Percentiles rank a stretch among this genome's conserved stretches.
Evolutionary conservation across 2,113 vertebrate genomes (phyloP).

Genomic region (Eolophus roseicapilla): DNA sequence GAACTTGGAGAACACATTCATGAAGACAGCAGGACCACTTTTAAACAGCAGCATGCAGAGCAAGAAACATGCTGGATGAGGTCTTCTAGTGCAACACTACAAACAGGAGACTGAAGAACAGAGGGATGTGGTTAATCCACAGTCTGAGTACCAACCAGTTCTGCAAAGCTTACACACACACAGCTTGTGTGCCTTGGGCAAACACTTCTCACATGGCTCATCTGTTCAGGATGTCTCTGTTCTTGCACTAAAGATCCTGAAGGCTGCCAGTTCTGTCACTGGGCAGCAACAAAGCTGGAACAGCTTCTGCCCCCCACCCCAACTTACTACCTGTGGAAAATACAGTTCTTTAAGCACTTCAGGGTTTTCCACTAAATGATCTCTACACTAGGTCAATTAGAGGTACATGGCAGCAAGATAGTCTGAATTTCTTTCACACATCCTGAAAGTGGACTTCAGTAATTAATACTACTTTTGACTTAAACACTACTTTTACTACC

Average conservation of each 20-base stretch:
- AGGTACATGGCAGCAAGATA: neutral
- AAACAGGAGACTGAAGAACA: neutral
- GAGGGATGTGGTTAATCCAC: neutral
- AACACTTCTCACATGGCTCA: neutral
- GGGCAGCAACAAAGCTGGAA: neutral
- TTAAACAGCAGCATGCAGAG: neutral
- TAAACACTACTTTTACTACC: neutral
- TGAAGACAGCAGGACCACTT: neutral
- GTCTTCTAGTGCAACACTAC: neutral
- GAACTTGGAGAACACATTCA: neutral
- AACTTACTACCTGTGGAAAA: neutral
- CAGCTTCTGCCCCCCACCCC: neutral
- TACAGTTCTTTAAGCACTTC: neutral
- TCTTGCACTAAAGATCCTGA: neutral
- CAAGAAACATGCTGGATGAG: neutral
- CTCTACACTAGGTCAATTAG: neutral
- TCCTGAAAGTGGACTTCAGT: neutral
- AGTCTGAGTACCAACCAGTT: neutral
- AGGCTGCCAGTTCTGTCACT: neutral
- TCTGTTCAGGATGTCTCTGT: neutral
- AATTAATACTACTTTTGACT: neutral
- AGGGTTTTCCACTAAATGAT: fast-evolving
- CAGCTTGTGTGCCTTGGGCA: neutral
- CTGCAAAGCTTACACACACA: neutral
- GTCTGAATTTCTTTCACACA: neutral